Evolutionary conservation across 2,888 invertebrate genomes (phyloP), one percentile per base, ranked within the genome.

Genomic region (Drosophila suboccidentalis): DNA sequence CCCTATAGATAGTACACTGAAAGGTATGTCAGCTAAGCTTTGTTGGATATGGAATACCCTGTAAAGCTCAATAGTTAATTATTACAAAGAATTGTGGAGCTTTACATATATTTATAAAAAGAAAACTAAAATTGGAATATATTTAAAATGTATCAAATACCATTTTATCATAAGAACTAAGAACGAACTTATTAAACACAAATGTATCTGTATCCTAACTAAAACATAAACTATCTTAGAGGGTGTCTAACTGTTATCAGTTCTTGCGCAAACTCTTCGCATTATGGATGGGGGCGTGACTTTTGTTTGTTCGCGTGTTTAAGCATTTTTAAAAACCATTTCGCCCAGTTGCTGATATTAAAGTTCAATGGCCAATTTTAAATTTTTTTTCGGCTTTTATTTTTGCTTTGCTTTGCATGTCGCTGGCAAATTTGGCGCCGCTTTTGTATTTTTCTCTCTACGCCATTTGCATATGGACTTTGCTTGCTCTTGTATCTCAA

Each of bases 321-420:
- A 68, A 80, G 77, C 81, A 63, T 72, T 86, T 79, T 78, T 65
- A 78, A 68, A 81, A 81, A 60, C 22, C 62, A 71, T 65, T 70
- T 67, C 51, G 43, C 58, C 8, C 26, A 49, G 39, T 55, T 64
- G 69, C 61, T 77, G 79, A 84, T 83, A 82, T 72, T 36, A 84
- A 85, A 82, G 87, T 84, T 84, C 84, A 84, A 80, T 85, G 87
- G 74, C 84, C 87, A 87, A 80, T 84, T 79, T 75, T 22, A 72
- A 80, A 70, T 44, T 55, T 44, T 38, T 50, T 22, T 50, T 22
- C 32, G 1, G 17, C 13, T 13, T n/a, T 32, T 13, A 15, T 32
- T 71, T 74, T 47, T 67, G 73, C 71, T 69, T 61, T 15, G 61
- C 62, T 75, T 61, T 63, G 71, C 74, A 71, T 61, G 70, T 46